A percentile compares a stretch with the other conserved stretches of the same genome.
These are phyloP conservation scores for Triplophysa bombifrons DNA, from an alignment of 2,797 vertebrate species.

Conservation along the genomic window DNA sequence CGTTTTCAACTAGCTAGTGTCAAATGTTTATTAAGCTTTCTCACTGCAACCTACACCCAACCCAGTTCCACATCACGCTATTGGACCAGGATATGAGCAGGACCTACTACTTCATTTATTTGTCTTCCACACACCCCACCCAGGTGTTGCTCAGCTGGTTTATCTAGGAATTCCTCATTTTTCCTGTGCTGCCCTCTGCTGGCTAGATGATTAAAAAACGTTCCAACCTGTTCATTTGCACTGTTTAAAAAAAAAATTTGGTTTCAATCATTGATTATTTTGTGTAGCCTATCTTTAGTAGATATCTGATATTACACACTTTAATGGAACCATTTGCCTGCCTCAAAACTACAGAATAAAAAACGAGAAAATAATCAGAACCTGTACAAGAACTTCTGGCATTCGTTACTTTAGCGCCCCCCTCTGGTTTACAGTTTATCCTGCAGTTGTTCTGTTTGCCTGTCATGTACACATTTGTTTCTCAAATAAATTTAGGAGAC, in stretches of 20 bases:
- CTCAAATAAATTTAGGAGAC: too few relatives aligned
- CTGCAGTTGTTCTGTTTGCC: not conserved
- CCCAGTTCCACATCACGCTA: slow-evolving; percentile 1
- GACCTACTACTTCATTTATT: slow-evolving; percentile 59
- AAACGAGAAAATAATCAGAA: not conserved
- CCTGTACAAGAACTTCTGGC: not conserved
- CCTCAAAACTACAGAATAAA: not conserved
- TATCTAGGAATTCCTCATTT: not conserved
- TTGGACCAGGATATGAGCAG: slow-evolving; percentile 69
- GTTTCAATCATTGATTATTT: not conserved
- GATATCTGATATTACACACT: not conserved
- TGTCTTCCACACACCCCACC: slow-evolving; percentile 12
- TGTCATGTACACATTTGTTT: not conserved
- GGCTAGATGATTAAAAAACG: not conserved
- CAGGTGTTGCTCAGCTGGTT: not conserved
- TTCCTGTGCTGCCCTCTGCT: slow-evolving; percentile 11
- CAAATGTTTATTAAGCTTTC: not conserved
- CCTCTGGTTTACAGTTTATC: not conserved
- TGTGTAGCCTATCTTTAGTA: not conserved
- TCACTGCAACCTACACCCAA: not conserved
- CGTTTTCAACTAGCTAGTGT: too few relatives aligned
- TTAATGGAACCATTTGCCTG: not conserved
- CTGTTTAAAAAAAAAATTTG: not conserved
- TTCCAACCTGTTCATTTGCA: not conserved
- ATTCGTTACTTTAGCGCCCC: not conserved